phyloP scores from a whole-genome alignment of 2,797 vertebrate species.

The Poeciliopsis turneri region DNA sequence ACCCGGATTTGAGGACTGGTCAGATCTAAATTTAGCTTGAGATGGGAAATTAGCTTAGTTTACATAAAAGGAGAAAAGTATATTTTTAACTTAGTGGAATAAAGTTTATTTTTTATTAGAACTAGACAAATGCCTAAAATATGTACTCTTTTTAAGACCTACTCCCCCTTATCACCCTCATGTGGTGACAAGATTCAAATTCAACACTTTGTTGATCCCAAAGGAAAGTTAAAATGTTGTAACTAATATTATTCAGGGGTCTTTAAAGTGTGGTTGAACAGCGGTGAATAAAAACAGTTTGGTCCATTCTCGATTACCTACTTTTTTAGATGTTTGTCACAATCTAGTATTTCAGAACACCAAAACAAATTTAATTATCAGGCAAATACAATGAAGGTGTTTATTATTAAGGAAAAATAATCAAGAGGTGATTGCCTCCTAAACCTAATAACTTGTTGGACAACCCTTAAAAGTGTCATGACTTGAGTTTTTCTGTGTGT shows the following conservation, averaged over 20 bases:
- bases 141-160: background rate
- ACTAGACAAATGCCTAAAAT: background rate
- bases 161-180: background rate
- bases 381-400: no score
- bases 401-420: no score
- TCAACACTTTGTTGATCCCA: background rate
- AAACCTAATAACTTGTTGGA: no score
- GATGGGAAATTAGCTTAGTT: conserved; percentile 26
- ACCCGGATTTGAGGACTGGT: conserved; percentile 30
- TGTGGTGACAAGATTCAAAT: background rate
- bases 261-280: background rate
- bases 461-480: no score
- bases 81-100: background rate
- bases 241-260: background rate
- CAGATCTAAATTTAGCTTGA: conserved; percentile 29
- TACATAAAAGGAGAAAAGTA: conserved; percentile 16
- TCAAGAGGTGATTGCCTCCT: no score
- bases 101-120: background rate
- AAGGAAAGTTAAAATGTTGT: background rate
- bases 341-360: no score
- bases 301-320: no score
- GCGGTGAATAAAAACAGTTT: no score
- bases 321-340: no score
- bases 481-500: no score
- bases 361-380: no score